Conservation (phyloP, 2,888 invertebrate genomes). For the Cancer borealis region DNA sequence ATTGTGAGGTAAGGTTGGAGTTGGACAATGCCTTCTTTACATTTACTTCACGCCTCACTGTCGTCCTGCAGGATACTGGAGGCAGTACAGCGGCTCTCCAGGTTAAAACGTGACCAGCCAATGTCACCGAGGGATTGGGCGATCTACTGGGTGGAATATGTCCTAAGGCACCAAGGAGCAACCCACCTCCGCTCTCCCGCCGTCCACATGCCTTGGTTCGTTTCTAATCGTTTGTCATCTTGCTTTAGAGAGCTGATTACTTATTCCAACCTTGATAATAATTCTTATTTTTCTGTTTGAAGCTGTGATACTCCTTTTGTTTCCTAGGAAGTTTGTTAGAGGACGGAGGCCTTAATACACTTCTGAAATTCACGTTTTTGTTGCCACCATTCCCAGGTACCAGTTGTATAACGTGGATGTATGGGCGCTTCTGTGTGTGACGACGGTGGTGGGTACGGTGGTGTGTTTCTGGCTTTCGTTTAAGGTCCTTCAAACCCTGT, state of each 20-base stretch:
- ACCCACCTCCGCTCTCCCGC: slow-evolving; percentile 77
- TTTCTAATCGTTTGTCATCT: background rate
- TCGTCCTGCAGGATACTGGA: slow-evolving; percentile 81
- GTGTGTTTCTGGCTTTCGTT: background rate
- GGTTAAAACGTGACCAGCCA: slow-evolving; percentile 78
- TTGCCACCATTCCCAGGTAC: background rate
- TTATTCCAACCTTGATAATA: background rate
- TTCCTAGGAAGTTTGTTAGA: background rate
- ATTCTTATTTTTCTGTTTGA: background rate
- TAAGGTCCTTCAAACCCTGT: background rate
- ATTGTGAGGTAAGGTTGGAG: too few species aligned
- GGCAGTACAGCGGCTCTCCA: slow-evolving; percentile 53
- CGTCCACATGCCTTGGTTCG: slow-evolving; percentile 57
- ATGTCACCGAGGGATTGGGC: slow-evolving; percentile 79
- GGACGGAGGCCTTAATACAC: background rate
- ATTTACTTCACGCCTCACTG: too few species aligned
- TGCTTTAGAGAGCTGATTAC: background rate
- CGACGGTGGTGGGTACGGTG: background rate
- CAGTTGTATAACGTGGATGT: background rate
- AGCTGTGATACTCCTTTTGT: background rate
- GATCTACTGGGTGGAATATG: slow-evolving; percentile 79
- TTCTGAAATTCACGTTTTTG: background rate
- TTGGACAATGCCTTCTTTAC: background rate
- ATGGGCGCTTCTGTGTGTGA: background rate
- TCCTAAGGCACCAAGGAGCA: slow-evolving; percentile 79